Evolutionary conservation across 2,797 vertebrate genomes (phyloP).

Genomic region (Crocidura indochinensis): DNA sequence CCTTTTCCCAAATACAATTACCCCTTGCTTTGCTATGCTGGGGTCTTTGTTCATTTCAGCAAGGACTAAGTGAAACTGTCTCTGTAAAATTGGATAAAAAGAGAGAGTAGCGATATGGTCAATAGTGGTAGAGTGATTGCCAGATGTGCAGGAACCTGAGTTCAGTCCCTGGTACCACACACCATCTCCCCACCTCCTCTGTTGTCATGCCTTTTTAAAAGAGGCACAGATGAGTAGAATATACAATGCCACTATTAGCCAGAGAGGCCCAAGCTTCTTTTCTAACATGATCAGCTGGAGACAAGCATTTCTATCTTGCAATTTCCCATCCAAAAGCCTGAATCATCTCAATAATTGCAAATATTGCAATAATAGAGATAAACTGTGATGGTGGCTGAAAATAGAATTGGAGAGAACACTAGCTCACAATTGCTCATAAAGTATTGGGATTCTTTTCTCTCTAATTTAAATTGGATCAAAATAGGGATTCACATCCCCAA

Average conservation of each 20-base stretch:
- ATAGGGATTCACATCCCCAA: slow-evolving; percentile 39
- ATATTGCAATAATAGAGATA: neutral
- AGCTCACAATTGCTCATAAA: too few species aligned
- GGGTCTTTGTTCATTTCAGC: neutral
- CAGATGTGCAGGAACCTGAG: too few species aligned
- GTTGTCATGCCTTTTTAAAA: too few species aligned
- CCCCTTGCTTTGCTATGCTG: neutral
- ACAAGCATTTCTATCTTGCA: neutral
- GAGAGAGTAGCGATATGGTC: neutral
- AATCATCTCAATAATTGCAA: neutral
- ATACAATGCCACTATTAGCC: neutral
- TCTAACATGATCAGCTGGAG: neutral
- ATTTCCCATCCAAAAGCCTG: neutral
- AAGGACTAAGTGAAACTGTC: neutral
- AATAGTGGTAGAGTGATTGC: too few species aligned
- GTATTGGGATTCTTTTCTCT: neutral
- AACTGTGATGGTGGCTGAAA: neutral
- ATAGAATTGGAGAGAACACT: too few species aligned
- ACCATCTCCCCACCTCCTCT: too few species aligned
- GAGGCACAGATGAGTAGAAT: neutral
- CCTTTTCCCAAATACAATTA: neutral
- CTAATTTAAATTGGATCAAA: slow-evolving; percentile 53
- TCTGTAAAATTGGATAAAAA: slow-evolving; percentile 33
- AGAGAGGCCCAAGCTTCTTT: neutral
- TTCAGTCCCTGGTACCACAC: too few species aligned